Evolutionary conservation across 2,113 vertebrate genomes (phyloP), one percentile per base, ranked within the genome.

Genomic region (Brienomyrus longianalis): DNA sequence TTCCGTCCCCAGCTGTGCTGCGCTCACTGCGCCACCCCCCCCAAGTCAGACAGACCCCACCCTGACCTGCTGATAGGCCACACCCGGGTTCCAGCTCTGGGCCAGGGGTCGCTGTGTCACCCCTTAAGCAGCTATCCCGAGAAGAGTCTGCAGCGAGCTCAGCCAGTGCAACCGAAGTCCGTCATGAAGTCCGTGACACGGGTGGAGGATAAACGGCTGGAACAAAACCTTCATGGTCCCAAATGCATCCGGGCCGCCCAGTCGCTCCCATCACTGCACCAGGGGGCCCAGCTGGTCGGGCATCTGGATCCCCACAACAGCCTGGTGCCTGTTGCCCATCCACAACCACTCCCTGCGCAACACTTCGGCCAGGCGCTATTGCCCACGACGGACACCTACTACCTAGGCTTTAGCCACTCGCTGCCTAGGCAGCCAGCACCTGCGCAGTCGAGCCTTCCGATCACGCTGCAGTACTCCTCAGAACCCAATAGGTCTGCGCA

Each of bases 1-100:
- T 96, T 97, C 92, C 96, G 96, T 74, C 43, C 95, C 23, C 85
- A 96, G 27, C 45, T 54, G 90, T 98, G 98, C 89, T 98, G 98
- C 83, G 95, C 97, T 0, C 97, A 96, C 90, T 97, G 97, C 91
- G 89, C 96, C 47, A 94, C 95, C 93, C 2, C 48, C 23, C 1
- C 95, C 84, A 92, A 96, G 95, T 93, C 91, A 39, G 89, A 91
- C 0, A 74, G 93, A 0, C 93, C 91, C 47, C 94, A 94, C 39
- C 90, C 91, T 9, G 0, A 92, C 15, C 94, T 89, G 87, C 35
- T 54, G 89, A 92, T 93, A 0, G 93, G 94, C 0, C 74, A 89
- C 91, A 95, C 95, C 83, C 90, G 83, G 83, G 83, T 86, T 13
- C 95, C 95, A 6, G 91, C 93, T 56, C 83, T 92, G 15, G 92